These are phyloP conservation scores for Anoplopoma fimbria DNA, from an alignment of 2,113 vertebrate genomes.

Conservation along the genomic window DNA sequence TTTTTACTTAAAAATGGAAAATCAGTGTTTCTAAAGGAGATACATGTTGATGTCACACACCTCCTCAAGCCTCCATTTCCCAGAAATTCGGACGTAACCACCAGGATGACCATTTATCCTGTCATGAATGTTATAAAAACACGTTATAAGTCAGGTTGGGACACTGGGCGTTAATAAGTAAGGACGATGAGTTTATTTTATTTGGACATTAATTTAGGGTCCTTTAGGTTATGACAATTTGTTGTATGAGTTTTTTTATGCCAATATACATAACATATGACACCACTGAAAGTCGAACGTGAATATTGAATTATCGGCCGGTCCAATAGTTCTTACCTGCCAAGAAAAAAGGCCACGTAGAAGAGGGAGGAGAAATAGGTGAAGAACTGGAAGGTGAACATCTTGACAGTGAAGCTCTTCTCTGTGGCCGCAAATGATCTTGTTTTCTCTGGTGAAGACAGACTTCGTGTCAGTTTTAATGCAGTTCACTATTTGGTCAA, in stretches of 20 bases:
- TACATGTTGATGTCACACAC: conserved; percentile 75
- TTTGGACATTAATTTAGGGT: neutral
- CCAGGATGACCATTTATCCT: conserved; percentile 95
- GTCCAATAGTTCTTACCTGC: conserved; percentile 84
- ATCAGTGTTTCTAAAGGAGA: neutral
- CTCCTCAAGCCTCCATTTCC: conserved; percentile 94
- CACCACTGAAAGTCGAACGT: neutral
- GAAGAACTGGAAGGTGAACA: conserved; percentile 97
- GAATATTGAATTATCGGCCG: neutral
- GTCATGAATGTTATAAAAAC: conserved; percentile 11
- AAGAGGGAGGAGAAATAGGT: conserved; percentile 94
- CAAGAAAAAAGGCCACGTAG: conserved; percentile 95
- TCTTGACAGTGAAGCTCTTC: conserved; percentile 91
- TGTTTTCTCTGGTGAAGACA: conserved; percentile 87
- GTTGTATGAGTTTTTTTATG: too few species aligned
- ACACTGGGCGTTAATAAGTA: neutral
- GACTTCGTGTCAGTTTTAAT: conserved; percentile 77
- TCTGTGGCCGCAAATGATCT: conserved; percentile 88
- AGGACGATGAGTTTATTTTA: neutral
- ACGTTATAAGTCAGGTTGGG: neutral
- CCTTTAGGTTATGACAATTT: neutral
- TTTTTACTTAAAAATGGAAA: neutral
- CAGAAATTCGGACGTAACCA: conserved; percentile 89
- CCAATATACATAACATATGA: neutral
- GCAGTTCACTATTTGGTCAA: conserved; percentile 43